Base-by-base conservation (phyloP, 2,113 vertebrate genomes). In the Sylvia atricapilla region DNA sequence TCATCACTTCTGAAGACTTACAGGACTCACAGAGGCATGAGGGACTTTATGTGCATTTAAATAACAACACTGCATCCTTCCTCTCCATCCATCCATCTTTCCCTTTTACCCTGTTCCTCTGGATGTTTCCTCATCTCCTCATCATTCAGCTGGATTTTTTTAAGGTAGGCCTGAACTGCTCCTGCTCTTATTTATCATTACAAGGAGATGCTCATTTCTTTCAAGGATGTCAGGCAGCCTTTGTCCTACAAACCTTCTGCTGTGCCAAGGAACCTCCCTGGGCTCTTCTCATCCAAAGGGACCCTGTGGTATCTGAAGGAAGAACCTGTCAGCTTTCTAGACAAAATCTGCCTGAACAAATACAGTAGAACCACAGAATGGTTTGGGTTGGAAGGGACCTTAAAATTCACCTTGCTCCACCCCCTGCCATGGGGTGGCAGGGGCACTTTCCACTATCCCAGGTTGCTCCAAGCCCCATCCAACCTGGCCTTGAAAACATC, bases 11-110 rank as follows among this genome's bases (percentile, higher is more conserved):
- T 47, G 49, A 49, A 90, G 10, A 74, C 18, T 66, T 66, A 39
- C 5, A 2, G 76, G 30, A 67, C 69, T 85, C 21, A 14, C 0
- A 11, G 63, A 81, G 39, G 30, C 46, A 43, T 3, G 5, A 59
- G 8, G 55, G 30, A 77, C 55, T 95, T 92, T 53, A 88, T 30
- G n/a, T 9, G 44, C 47, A 74, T 72, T 92, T 77, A 77, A 92
- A 59, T 46, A 79, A 53, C 58, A 62, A 28, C 63, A 55, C 67
- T 12, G 4, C 49, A 76, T 39, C 79, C 75, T 73, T 56, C 56
- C 44, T 67, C 52, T n/a, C 56, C 58, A 84, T 79, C 41, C 53
- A 39, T n/a, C 27, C 53, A n/a, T 27, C 25, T 25, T 72, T 82
- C 49, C 31, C 15, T 73, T n/a, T 47, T 37, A 15, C 31, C 30